These are phyloP conservation scores for Musca vetustissima DNA, from an alignment of 1,140 invertebrate genomes.

Conservation along the genomic window DNA sequence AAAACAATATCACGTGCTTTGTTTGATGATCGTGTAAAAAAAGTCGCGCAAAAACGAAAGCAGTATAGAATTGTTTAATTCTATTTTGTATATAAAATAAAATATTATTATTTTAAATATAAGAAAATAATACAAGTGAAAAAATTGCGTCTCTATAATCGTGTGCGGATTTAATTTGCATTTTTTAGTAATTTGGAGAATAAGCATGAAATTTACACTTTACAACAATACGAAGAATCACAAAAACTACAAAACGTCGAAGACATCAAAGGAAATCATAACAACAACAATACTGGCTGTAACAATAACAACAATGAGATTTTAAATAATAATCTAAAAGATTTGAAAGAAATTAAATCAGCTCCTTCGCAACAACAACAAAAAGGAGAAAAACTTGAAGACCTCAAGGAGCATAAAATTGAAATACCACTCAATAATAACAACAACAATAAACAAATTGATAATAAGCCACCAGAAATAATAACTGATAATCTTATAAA, in stretches of 20 bases:
- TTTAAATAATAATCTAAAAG: conserved; percentile 26
- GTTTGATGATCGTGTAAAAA: background rate
- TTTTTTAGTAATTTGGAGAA: conserved; percentile 83
- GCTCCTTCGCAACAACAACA: background rate
- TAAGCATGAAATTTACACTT: conserved; percentile 81
- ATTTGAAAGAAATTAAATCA: conserved; percentile 1
- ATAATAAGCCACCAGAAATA: conserved; percentile 3
- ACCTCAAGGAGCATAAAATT: conserved; percentile 13
- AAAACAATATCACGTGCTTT: conserved; percentile 11
- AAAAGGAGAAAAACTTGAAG: conserved; percentile 26
- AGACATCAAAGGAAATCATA: conserved; percentile 28
- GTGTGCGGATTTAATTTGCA: conserved; percentile 48
- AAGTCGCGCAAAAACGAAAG: background rate
- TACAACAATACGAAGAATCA: conserved; percentile 62
- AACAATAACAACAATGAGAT: conserved; percentile 18
- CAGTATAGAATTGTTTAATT: conserved; percentile 13
- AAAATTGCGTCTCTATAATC: conserved; percentile 14
- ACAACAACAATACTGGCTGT: conserved; percentile 19
- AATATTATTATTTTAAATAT: background rate
- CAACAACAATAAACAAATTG: conserved; percentile 1
- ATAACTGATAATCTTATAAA: background rate
- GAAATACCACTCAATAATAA: conserved; percentile 24
- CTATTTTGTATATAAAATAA: conserved; percentile 27
- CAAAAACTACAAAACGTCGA: conserved; percentile 31
- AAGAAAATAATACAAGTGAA: background rate